Evolutionary conservation across 2,888 invertebrate genomes (phyloP), one percentile per base, ranked within the genome.

Genomic region (Apantesis nais): DNA sequence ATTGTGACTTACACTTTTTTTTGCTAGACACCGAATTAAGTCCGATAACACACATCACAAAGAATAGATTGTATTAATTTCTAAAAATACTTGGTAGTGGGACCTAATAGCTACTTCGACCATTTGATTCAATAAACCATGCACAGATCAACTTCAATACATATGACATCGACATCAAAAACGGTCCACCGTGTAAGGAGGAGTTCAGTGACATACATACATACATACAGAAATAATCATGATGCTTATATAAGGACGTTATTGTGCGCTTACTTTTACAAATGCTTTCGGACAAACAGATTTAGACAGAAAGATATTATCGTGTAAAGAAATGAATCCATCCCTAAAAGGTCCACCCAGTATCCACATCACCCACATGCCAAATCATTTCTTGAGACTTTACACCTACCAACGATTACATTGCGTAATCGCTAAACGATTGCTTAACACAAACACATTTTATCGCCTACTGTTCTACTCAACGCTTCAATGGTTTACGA

Each of bases 361-460:
- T 44, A 60, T 44, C 44, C 37, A 31, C 3, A 37, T 61, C 61
- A 52, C 66, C 67, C 41, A 58, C 68, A 62, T 31, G 39, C 14
- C n/a, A 37, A 58, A 3, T 16, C 14, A 44, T 58, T 52, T 37
- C 63, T 34, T 22, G 37, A 39, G 55, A 68, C 39, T 68, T 62
- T 55, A 64, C 44, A 70, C 61, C 61, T 39, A 61, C 63, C 55
- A 60, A 37, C 31, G 31, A 31, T 31, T 55, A 66, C n/a, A 55
- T 70, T 58, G n/a, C 70, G 67, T 60, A 76, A 67, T 48, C 41
- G 70, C 72, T 75, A 79, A 82, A 55, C 48, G 73, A 82, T 77
- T 67, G 31, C 44, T 5, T 48, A 65, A 70, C 52, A 52, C 44
- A 34, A 44, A 25, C 12, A 22, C 2, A 66, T 37, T 48, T 77